Percentiles rank a stretch among this genome's conserved stretches.
Evolutionary conservation across 2,797 vertebrate species (phyloP).

Genomic region (Melanotaenia maccullochi): DNA sequence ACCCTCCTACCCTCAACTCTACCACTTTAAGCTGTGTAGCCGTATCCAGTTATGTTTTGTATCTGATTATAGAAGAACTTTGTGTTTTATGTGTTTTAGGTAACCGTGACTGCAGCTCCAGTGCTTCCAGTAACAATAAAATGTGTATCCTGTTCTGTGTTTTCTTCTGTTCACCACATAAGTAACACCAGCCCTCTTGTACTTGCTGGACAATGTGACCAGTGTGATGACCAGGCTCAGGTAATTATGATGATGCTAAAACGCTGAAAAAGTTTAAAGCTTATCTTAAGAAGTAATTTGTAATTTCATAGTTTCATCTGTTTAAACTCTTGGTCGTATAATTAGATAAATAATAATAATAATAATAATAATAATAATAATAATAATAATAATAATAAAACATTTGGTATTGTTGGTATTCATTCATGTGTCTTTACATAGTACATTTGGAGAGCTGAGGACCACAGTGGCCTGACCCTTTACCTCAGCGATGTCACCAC

Average conservation of each 20-base stretch:
- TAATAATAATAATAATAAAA: not conserved
- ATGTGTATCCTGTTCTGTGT: slow-evolving; percentile 78
- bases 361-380: not conserved
- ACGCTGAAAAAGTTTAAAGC: not conserved
- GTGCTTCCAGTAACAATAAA: slow-evolving; percentile 75
- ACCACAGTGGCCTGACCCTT: slow-evolving; percentile 64
- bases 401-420: slow-evolving; percentile 3
- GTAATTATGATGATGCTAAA: slow-evolving; percentile 45
- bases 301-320: not conserved
- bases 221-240: slow-evolving; percentile 69
- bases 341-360: not conserved
- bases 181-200: slow-evolving; percentile 55
- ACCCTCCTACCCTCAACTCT: not conserved
- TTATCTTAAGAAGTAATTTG: not conserved
- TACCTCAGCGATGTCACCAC: slow-evolving; percentile 69
- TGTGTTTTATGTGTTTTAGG: slow-evolving; percentile 61
- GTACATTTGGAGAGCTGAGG: slow-evolving; percentile 77
- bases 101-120: slow-evolving; percentile 63
- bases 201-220: slow-evolving; percentile 77
- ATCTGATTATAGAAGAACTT: not conserved
- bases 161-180: slow-evolving; percentile 47
- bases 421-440: slow-evolving; percentile 33
- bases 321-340: not conserved
- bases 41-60: not conserved
- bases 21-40: not conserved